phyloP scores from a whole-genome alignment of 2,113 vertebrate species.

The Rhizomys pruinosus region DNA sequence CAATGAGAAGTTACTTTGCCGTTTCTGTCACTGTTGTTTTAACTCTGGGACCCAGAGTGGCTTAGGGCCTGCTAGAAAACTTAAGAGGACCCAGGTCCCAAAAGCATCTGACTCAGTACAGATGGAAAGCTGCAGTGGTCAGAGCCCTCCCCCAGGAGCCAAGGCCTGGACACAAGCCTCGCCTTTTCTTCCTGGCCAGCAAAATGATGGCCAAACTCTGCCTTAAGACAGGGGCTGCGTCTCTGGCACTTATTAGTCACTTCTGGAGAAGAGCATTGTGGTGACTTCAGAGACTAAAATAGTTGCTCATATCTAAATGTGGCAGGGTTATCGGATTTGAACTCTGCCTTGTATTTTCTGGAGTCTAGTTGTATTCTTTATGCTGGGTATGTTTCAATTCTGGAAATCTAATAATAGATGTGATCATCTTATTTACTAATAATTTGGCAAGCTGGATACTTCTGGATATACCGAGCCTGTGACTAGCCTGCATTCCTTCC shows the following conservation, averaged over 20 bases:
- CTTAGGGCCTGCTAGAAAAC: background rate
- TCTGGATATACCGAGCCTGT: background rate
- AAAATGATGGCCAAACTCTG: background rate
- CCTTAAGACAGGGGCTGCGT: background rate
- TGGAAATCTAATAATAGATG: background rate
- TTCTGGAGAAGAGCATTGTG: background rate
- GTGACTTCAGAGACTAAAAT: background rate
- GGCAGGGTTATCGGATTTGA: background rate
- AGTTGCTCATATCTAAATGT: background rate
- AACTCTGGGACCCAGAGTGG: background rate
- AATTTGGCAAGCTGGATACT: background rate
- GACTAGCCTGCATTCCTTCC: background rate
- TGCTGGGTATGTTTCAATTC: fast-evolving
- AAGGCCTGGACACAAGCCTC: background rate
- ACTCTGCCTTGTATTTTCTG: background rate
- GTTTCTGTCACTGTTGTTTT: background rate
- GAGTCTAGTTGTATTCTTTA: background rate
- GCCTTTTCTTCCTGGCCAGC: background rate
- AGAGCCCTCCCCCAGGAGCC: background rate
- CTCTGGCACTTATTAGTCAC: background rate
- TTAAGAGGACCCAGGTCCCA: background rate
- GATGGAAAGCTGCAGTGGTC: background rate
- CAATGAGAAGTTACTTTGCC: background rate
- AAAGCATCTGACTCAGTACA: background rate
- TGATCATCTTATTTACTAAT: background rate